Base-by-base conservation (phyloP, 2,113 vertebrate species). In the Larimichthys polyactis region DNA sequence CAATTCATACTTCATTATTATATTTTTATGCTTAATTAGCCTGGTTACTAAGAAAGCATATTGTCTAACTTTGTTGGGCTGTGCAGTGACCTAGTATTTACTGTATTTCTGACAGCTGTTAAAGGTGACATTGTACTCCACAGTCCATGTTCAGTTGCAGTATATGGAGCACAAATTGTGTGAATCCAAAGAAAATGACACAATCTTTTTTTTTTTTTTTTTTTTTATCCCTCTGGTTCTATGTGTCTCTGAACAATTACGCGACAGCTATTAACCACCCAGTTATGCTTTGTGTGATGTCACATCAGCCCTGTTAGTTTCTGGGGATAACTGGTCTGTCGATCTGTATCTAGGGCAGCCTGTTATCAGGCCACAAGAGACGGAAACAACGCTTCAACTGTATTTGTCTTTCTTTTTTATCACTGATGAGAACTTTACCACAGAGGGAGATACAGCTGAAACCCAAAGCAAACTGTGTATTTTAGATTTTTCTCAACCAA, bases 361-460 rank as follows among this genome's bases (percentile, higher is more conserved):
- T 62, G 51, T 73, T 78, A 78, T 79, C 75, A 54, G 69, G 4
- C 49, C 57, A 48, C 57, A 0, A 20, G 48, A 69, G 82, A 84
- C 63, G 29, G 46, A 78, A 63, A 63, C 6, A 17, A 14, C 14
- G 29, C 44, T 60, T 20, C 51, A 66, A 54, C 48, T 52, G 6
- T 60, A 65, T 69, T 79, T 51, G 65, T 40, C 59, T 76, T 58
- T 71, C 44, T 59, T 62, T 36, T 46, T 68, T 54, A 63, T 57
- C 43, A 2, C 8, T 58, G 19, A 46, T 75, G 64, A 75, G 24
- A 52, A 43, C 54, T 19, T 4, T 19, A 8, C 27, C 36, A 52
- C 57, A 48, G 46, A 44, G 19, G 57, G 48, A 62, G 64, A 58
- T 36, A 2, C 27, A 70, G 65, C 64, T 65, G 20, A 57, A 81